Evolutionary conservation across 2,797 vertebrate species (phyloP), one percentile per base, ranked within the genome.

Genomic region (Bradypodion ventrale): DNA sequence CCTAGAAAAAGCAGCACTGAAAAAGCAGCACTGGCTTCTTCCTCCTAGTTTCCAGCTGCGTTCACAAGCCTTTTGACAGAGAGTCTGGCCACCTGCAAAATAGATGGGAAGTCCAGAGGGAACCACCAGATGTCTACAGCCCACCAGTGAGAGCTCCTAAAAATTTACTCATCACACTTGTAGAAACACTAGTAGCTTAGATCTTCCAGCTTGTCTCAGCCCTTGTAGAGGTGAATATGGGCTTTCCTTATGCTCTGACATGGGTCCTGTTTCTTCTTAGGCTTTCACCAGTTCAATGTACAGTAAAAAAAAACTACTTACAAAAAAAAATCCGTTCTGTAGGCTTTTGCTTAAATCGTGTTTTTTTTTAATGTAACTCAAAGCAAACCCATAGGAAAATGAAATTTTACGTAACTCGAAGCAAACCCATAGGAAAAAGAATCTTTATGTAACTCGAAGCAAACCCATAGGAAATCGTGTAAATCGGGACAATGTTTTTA

Each of bases 51-150:
- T 69, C 72, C 84, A 75, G 81, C 81, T 80, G 85, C 27, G 37
- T 80, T 75, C 66, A 75, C 66, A 80, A 72, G 76, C 46, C 81
- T 60, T 79, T 78, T 74, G 56, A 87, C 46, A 27, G 65, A 62
- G 42, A 35, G 32, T 60, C 52, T 80, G 52, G 52, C 63, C 49
- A 62, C 49, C 81, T 83, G 81, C 32, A 80, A 83, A 79, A 83
- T 49, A 79, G 75, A 59, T 75, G 49, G 60, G 44, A 72, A 79
- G 35, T 27, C 62, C 16, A 27, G 49, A 32, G 42, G 32, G 25
- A 80, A 40, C 40, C 5, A 21, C 72, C 63, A 69, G 72, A 80
- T 79, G 76, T 74, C 83, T 35, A 35, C 6, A 68, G 66, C 78
- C 79, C 80, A 65, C 77, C 76, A 40, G 62, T 62, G 63, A 83